phyloP scores from a whole-genome alignment of 2,797 vertebrate genomes.

The Antrozous pallidus region DNA sequence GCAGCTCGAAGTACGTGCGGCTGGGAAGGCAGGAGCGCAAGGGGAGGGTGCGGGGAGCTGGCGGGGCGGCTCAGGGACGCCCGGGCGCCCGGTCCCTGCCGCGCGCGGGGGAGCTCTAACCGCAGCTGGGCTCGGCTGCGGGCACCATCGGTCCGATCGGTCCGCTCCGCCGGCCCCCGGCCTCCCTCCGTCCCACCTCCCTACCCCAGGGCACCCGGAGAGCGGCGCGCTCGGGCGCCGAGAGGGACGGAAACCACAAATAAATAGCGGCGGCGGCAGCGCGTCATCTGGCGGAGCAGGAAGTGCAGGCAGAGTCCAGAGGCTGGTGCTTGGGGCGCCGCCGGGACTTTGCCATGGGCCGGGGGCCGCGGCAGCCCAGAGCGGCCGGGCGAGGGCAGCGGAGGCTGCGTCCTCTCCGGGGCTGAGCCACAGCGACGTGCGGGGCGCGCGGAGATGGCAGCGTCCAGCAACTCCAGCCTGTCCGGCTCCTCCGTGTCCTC shows the following conservation, averaged over 20 bases:
- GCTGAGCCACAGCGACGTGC: conserved; percentile 79
- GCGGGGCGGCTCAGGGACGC: conserved; percentile 68
- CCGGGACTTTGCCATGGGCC: conserved; percentile 77
- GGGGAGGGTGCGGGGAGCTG: conserved; percentile 12
- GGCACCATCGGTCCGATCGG: not conserved
- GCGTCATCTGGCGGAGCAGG: conserved; percentile 80
- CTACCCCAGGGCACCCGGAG: conserved; percentile 48
- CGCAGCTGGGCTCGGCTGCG: not conserved
- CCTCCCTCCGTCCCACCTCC: conserved; percentile 32
- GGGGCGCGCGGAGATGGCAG: conserved; percentile 89
- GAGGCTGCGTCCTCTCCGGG: conserved; percentile 70
- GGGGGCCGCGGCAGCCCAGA: conserved; percentile 70
- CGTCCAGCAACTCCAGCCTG: conserved; percentile 97
- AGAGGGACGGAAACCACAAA: conserved; percentile 70
- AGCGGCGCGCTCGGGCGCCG: conserved; percentile 48
- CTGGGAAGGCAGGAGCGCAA: conserved; percentile 21
- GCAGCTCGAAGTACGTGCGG: conserved; percentile 65
- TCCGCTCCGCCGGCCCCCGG: conserved; percentile 52
- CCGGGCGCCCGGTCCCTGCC: not conserved
- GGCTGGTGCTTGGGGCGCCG: conserved; percentile 67
- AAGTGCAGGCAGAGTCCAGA: conserved; percentile 76
- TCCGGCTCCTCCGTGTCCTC: conserved; percentile 97
- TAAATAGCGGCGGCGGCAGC: conserved; percentile 74
- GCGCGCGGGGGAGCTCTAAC: conserved; percentile 41
- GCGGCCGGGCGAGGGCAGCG: conserved; percentile 63